Conservation (phyloP, 2,797 vertebrate species). For the Prunella strophiata region DNA sequence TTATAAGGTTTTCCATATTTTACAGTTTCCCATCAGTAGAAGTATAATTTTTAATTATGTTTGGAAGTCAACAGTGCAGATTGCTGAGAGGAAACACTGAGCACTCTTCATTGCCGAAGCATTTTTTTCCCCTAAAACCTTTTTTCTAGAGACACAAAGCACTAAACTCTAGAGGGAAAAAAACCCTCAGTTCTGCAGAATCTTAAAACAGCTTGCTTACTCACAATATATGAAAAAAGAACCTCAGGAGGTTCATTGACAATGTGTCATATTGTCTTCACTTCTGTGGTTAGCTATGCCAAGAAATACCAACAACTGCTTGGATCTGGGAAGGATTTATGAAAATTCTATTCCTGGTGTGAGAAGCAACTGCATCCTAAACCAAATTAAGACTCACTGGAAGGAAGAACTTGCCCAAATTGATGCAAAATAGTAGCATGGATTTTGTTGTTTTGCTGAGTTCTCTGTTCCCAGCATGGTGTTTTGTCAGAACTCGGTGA, state of each 20-base stretch:
- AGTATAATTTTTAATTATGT: background rate
- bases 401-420: background rate
- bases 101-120: background rate
- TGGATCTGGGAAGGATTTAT: background rate
- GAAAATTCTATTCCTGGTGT: background rate
- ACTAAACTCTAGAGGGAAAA: background rate
- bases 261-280: slow-evolving; percentile 2
- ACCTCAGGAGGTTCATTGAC: background rate
- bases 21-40: background rate
- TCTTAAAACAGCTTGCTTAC: background rate
- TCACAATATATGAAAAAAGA: background rate
- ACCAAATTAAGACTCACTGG: background rate
- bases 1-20: background rate
- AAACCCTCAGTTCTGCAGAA: background rate
- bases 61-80: background rate
- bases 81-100: background rate
- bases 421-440: background rate
- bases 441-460: background rate
- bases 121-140: background rate
- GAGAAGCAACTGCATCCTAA: background rate
- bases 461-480: background rate
- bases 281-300: background rate
- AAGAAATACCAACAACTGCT: background rate
- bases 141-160: background rate
- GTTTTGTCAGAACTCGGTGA: background rate